Evolutionary conservation across 2,113 vertebrate species (phyloP), one percentile per base, ranked within the genome.

Genomic region (Perca flavescens): DNA sequence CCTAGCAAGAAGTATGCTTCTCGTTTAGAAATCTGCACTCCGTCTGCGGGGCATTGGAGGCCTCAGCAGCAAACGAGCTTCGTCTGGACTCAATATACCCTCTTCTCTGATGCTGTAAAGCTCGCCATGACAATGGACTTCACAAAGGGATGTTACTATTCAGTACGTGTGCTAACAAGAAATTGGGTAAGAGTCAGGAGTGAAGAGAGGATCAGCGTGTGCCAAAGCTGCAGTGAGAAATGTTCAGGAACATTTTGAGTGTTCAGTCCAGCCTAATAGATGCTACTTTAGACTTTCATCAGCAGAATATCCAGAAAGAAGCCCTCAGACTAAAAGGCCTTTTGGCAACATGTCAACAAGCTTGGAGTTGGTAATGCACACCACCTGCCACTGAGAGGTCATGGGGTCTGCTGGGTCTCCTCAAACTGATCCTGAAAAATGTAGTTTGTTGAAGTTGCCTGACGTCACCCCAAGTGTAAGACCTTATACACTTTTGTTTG

Each of bases 341-440:
- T 53, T 54, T 65, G 22, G 67, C 61, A 77, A 53, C 62, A 71
- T 71, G 60, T 70, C 66, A 76, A 21, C 52, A 77, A 43, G 17
- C 19, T 25, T 28, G 7, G 8, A 67, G 25, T 22, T 60, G 22
- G 17, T 46, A 46, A 52, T 66, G 6, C 10, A 73, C 34, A 72
- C 19, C 15, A 53, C 17, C 74, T 77, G 52, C 34, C n/a, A 69
- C 58, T 56, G 19, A 64, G 43, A 34, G 64, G 19, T 10, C 19
- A 16, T 10, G 11, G 22, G 5, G 22, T 1, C 1, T 10, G 19
- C 69, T 14, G 53, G 21, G 49, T 36, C 6, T 40, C 5, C 34
- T 43, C 4, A 22, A 46, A 47, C 19, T 57, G 28, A 47, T 54
- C 8, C 16, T 53, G 3, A 64, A 62, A 52, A 54, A 54, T 14